Base-by-base conservation (phyloP, 2,797 vertebrate species). In the Catamblyrhynchus diadema region DNA sequence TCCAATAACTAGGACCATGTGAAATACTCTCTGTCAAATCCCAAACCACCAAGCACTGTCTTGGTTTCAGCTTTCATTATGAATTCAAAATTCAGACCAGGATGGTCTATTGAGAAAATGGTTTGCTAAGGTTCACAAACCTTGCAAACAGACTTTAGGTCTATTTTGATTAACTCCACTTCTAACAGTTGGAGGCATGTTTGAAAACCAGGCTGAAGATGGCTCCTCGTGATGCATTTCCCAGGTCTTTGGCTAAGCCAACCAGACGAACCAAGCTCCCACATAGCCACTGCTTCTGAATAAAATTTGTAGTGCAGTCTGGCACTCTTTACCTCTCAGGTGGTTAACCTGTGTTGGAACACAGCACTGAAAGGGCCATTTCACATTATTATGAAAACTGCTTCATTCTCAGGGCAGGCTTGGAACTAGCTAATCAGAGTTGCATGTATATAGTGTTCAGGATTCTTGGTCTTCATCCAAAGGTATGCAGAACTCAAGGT, bases 11-110 rank as follows among this genome's bases (percentile, higher is more conserved):
- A 86, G 54, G 87, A 62, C 90, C 74, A 80, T 94, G 95, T 96
- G 92, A 95, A 96, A 95, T 86, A 85, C 48, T 95, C 51, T 75
- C 81, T 85, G 73, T 95, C 90, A 95, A 95, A 90, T 93, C 93
- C 92, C 90, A 95, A 97, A 95, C 90, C 95, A 93, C 93, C 78
- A 41, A 83, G 88, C 88, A 82, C 57, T 61, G 78, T 82, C 77
- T 81, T 85, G 88, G 88, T 96, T 97, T 97, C 94, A 93, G 73
- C 77, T 95, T 94, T 96, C 85, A 30, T 86, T 86, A 75, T 27
- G 73, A 86, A 84, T 80, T 95, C 91, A 90, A 88, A 93, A 94
- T 86, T 96, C 94, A 96, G 91, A 93, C 79, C 37, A 72, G 73
- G 82, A 93, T 77, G 62, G 69, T 90, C 87, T 90, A 17, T 33